Conservation (phyloP, 2,113 vertebrate species). For the Bungarus multicinctus region DNA sequence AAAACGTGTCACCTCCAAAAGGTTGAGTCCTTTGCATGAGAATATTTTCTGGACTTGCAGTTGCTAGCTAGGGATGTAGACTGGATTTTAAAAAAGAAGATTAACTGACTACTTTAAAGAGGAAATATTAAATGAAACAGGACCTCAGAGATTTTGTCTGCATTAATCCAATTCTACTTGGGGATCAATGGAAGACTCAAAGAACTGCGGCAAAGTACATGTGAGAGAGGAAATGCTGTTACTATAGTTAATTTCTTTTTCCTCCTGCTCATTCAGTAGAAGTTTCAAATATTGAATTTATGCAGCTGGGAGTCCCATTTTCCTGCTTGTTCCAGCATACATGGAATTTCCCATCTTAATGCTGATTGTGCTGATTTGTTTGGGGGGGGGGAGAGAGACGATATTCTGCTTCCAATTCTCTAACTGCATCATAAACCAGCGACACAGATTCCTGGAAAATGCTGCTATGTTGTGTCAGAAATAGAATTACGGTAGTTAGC, state of each 20-base stretch:
- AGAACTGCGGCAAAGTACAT: background rate
- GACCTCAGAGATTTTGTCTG: background rate
- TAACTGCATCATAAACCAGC: background rate
- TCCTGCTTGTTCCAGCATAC: background rate
- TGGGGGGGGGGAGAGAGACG: fast-evolving
- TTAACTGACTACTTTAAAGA: background rate
- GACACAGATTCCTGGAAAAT: background rate
- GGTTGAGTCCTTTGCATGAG: background rate
- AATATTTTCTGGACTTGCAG: background rate
- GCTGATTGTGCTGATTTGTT: background rate
- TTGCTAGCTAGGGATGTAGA: background rate
- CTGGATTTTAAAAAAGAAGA: background rate
- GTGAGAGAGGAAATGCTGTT: background rate
- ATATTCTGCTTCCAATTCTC: background rate
- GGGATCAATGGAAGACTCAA: background rate
- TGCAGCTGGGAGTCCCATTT: background rate
- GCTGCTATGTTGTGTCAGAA: background rate
- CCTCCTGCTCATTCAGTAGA: background rate
- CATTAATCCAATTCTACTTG: background rate
- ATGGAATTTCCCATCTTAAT: background rate
- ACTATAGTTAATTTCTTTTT: background rate
- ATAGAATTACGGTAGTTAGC: background rate
- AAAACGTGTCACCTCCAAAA: background rate
- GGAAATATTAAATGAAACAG: background rate
- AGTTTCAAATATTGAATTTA: background rate